phyloP scores from a whole-genome alignment of 2,797 vertebrate species.

The Chloroceryle amazona region DNA sequence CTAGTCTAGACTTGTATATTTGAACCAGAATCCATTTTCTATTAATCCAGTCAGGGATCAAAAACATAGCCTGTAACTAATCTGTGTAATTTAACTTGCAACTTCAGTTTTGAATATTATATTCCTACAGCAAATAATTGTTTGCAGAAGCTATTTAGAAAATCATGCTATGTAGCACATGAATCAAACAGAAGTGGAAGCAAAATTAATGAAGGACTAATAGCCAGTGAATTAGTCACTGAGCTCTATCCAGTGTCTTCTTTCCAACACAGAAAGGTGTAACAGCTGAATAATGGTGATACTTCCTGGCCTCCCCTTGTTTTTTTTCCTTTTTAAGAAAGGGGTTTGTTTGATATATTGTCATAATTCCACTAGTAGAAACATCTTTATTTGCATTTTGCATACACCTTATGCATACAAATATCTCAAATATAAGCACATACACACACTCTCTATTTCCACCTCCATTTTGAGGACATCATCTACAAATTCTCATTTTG shows the following conservation, averaged over 20 bases:
- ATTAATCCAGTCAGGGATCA: neutral
- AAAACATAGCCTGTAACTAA: slow-evolving; percentile 23
- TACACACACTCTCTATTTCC: neutral
- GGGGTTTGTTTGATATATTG: neutral
- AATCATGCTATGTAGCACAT: neutral
- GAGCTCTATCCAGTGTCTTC: neutral
- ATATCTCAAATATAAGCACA: neutral
- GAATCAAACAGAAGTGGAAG: slow-evolving; percentile 29
- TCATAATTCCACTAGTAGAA: neutral
- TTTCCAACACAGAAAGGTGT: neutral
- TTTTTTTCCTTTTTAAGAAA: neutral
- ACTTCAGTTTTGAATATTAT: neutral
- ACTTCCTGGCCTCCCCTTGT: neutral
- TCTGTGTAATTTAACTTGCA: slow-evolving; percentile 12
- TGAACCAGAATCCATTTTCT: neutral
- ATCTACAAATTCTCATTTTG: neutral
- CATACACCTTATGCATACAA: neutral
- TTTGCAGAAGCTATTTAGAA: slow-evolving; percentile 31
- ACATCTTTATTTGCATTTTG: neutral
- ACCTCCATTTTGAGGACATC: neutral
- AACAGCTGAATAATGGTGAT: neutral
- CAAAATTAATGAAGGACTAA: slow-evolving; percentile 41
- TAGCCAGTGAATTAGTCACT: slow-evolving; percentile 7
- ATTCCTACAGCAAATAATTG: slow-evolving; percentile 13
- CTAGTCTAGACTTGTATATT: neutral